These are phyloP conservation scores for Macheiramphus alcinus DNA, from an alignment of 2,113 vertebrate genomes.

Conservation along the genomic window DNA sequence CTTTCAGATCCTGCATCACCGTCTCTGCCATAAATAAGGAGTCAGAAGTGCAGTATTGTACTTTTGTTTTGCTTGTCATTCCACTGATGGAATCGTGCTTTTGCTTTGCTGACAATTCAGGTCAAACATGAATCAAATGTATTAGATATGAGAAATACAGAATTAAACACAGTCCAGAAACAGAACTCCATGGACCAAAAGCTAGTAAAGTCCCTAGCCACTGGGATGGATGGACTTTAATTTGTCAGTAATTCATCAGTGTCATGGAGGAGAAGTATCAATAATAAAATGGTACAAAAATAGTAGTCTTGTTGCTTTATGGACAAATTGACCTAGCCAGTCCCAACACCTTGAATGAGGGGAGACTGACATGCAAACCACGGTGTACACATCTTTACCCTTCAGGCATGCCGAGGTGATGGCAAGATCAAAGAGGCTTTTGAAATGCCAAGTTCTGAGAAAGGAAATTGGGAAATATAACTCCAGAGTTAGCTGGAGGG, in stretches of 20 bases:
- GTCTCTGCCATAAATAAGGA: not conserved
- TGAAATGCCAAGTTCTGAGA: conserved; percentile 66
- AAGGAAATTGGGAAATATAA: conserved; percentile 69
- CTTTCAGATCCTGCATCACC: not conserved
- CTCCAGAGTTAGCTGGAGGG: conserved; percentile 60
- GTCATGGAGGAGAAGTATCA: not conserved
- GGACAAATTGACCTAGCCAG: not conserved
- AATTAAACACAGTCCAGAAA: not conserved
- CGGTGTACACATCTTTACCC: conserved; percentile 54
- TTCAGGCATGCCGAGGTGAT: conserved; percentile 48
- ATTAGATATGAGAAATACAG: not conserved
- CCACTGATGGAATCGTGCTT: not conserved
- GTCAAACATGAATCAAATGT: not conserved
- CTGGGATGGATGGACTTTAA: not conserved
- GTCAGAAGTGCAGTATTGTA: not conserved
- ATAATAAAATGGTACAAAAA: not conserved
- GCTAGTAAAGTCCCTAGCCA: not conserved
- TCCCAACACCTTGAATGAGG: conserved; percentile 54
- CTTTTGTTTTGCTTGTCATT: not conserved
- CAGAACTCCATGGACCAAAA: not conserved
- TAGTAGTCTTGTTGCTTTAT: not conserved
- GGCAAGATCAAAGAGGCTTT: conserved; percentile 66
- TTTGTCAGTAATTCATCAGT: not conserved
- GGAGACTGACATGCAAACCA: conserved; percentile 48
- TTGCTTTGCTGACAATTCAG: not conserved